Conservation (phyloP, 2,888 invertebrate species). For the Branchellion lobata region DNA sequence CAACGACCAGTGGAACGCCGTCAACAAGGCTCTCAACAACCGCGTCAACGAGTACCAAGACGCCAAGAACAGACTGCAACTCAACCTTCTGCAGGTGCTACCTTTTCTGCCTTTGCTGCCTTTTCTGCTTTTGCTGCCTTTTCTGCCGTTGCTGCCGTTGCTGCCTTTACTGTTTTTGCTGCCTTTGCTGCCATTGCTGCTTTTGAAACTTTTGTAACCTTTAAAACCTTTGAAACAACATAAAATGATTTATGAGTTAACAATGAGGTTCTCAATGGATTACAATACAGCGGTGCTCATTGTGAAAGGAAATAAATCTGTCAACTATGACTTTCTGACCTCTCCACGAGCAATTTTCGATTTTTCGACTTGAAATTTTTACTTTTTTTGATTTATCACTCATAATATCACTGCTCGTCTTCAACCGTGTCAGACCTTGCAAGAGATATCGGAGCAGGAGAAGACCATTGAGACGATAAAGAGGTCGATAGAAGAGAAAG, state of each 20-base stretch:
- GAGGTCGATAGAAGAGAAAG: conserved; percentile 85
- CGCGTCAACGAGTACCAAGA: conserved; percentile 61
- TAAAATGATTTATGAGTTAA: too few species aligned
- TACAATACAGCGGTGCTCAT: too few species aligned
- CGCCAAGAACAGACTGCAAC: conserved; percentile 62
- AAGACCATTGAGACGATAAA: conserved; percentile 84
- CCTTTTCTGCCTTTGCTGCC: too few species aligned
- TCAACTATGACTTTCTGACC: too few species aligned
- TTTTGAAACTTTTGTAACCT: neutral
- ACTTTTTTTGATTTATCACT: too few species aligned
- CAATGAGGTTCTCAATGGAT: too few species aligned
- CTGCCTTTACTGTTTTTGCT: too few species aligned
- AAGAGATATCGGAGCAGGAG: conserved; percentile 89
- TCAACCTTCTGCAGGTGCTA: conserved; percentile 62
- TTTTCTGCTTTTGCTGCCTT: neutral
- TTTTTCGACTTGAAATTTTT: too few species aligned
- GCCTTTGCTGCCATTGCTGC: neutral
- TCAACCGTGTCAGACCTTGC: conserved; percentile 70
- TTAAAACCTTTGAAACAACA: neutral
- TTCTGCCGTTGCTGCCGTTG: neutral
- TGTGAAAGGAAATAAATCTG: too few species aligned
- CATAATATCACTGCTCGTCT: too few species aligned
- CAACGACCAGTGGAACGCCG: conserved; percentile 63
- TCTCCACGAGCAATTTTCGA: too few species aligned
- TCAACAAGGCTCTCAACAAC: conserved; percentile 60